phyloP scores from a whole-genome alignment of 2,888 invertebrate genomes.

The Drosophila mayaguana region DNA sequence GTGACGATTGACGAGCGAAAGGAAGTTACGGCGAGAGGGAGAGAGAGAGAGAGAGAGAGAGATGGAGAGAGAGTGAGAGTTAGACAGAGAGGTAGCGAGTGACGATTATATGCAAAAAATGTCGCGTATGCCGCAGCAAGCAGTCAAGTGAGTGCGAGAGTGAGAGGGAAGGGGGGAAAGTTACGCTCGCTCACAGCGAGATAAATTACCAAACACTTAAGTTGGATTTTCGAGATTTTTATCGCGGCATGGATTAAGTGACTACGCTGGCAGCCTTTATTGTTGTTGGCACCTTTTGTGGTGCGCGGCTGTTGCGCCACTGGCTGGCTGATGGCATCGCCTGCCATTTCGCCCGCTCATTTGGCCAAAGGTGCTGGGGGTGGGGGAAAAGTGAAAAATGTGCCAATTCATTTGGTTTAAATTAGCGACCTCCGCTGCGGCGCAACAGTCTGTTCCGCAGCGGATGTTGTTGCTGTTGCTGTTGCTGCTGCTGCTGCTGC shows the following conservation, averaged over 20 bases:
- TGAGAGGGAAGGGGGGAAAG: conserved; percentile 1
- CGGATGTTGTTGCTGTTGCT: conserved; percentile 36
- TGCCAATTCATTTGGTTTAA: conserved; percentile 85
- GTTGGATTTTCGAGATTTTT: conserved; percentile 85
- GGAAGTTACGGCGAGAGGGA: no score
- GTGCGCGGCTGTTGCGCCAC: conserved; percentile 27
- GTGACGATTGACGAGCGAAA: conserved; percentile 19
- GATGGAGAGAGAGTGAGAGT: conserved; percentile 12
- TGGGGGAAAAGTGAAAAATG: conserved; percentile 81
- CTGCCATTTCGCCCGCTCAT: conserved; percentile 56
- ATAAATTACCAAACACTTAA: conserved; percentile 85
- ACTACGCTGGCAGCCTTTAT: conserved; percentile 50
- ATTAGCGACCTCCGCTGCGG: conserved; percentile 81
- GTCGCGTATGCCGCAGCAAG: conserved; percentile 52
- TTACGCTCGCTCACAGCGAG: conserved; percentile 60
- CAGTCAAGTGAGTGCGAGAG: background rate
- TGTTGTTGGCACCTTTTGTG: conserved; percentile 53
- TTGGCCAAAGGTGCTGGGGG: conserved; percentile 40
- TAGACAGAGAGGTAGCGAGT: background rate
- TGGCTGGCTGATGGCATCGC: conserved; percentile 41
- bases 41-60: conserved; percentile 13
- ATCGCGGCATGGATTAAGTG: conserved; percentile 82
- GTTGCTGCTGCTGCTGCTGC: conserved; percentile 31
- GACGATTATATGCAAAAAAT: conserved; percentile 63
- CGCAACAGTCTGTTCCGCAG: conserved; percentile 74